Conservation (phyloP, 2,888 invertebrate genomes). For the Eudemis profundana region DNA sequence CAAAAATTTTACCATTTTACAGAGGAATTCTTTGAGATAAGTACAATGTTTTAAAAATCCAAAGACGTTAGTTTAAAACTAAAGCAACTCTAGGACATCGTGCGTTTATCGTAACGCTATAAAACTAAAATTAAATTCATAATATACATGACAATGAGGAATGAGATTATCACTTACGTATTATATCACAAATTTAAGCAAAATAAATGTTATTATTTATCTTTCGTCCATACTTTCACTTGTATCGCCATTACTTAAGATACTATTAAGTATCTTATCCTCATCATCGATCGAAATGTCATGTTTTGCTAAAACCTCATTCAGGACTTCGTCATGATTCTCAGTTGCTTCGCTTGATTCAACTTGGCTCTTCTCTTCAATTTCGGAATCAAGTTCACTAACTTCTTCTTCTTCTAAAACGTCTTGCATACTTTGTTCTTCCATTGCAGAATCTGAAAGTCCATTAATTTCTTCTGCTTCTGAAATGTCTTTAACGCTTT, state of each 20-base stretch:
- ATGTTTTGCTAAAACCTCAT: constrained; percentile 51
- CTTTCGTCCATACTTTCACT: constrained; percentile 55
- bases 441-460: not conserved
- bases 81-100: not conserved
- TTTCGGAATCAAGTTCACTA: constrained; percentile 27
- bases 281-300: constrained; percentile 55
- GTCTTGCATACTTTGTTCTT: constrained; percentile 15
- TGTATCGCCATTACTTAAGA: constrained; percentile 55
- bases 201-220: constrained; percentile 49
- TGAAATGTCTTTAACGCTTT: not conserved
- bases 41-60: not conserved
- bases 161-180: constrained; percentile 38
- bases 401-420: not conserved
- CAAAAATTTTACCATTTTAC: no score
- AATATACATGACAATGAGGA: constrained; percentile 28
- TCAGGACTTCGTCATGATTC: constrained; percentile 48
- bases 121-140: not conserved
- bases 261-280: constrained; percentile 58
- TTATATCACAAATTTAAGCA: constrained; percentile 29
- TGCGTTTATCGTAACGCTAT: not conserved
- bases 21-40: not conserved
- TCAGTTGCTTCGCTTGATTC: constrained; percentile 34
- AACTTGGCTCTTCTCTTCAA: constrained; percentile 45
- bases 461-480: not conserved
- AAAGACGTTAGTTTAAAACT: not conserved